Evolutionary conservation across 2,797 vertebrate species (phyloP).

Genomic region (Cyclura pinguis): DNA sequence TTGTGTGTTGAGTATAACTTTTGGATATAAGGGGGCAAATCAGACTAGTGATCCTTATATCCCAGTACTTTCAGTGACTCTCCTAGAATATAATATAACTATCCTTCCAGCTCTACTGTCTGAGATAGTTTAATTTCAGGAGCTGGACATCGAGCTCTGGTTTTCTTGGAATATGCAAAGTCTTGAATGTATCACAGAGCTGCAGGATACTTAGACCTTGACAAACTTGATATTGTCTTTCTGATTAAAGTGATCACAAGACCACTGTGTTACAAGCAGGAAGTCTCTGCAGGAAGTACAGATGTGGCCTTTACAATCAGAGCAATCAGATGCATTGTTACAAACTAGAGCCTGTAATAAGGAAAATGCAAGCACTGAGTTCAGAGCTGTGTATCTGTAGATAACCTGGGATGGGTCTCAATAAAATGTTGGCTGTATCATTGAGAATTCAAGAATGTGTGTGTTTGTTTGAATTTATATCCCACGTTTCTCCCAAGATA

Average conservation of each 20-base stretch:
- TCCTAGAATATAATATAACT: background rate
- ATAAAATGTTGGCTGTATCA: background rate
- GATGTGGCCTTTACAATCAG: background rate
- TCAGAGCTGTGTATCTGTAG: background rate
- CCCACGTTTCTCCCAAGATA: too few relatives aligned
- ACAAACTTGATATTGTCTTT: conserved; percentile 9
- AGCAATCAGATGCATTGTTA: background rate
- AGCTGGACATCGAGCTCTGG: background rate
- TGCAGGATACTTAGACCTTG: background rate
- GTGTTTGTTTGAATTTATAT: background rate
- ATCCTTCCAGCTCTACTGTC: background rate
- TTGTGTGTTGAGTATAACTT: background rate
- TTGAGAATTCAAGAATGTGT: background rate
- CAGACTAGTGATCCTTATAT: background rate
- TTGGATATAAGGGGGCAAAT: background rate
- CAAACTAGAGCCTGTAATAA: background rate
- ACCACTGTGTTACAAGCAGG: background rate
- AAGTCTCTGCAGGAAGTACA: background rate
- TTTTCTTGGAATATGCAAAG: background rate
- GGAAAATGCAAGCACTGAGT: background rate
- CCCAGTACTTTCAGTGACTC: background rate
- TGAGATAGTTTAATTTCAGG: background rate
- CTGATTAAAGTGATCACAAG: background rate
- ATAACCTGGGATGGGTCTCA: background rate
- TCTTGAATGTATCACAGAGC: background rate